These are phyloP conservation scores for Streblospio benedicti DNA, from an alignment of 1,140 invertebrate genomes.

Conservation along the genomic window DNA sequence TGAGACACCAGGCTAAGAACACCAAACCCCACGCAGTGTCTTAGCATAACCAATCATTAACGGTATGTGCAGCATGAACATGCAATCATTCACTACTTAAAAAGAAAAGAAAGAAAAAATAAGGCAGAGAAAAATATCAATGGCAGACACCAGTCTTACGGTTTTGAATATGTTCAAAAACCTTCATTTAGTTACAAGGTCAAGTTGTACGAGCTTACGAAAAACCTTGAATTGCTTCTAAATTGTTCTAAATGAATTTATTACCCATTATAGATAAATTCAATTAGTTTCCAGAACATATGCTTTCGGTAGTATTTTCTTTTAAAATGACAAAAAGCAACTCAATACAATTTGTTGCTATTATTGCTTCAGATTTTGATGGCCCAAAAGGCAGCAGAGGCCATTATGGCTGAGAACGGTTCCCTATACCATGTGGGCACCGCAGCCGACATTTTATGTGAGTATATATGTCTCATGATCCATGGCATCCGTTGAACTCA, in stretches of 20 bases:
- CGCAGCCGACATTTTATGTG: constrained; percentile 1
- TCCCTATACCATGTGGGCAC: not conserved
- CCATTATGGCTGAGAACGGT: not conserved
- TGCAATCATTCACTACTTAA: not conserved
- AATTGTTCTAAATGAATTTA: not conserved
- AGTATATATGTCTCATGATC: too few species aligned
- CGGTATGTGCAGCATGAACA: not conserved
- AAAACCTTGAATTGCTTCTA: not conserved
- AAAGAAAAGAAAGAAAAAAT: not conserved
- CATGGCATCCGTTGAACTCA: too few species aligned
- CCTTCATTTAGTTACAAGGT: not conserved
- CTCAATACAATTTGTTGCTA: too few species aligned
- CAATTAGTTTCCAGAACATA: not conserved
- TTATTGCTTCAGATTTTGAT: not conserved
- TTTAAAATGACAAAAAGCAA: too few species aligned
- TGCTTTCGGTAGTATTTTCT: too few species aligned
- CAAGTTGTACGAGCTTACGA: not conserved
- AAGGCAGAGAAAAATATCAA: not conserved
- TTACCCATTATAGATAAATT: not conserved
- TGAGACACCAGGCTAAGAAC: too few species aligned
- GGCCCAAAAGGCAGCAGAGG: not conserved
- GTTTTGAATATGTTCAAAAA: not conserved
- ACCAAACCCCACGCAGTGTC: too few species aligned
- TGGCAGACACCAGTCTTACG: not conserved
- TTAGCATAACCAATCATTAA: not conserved